Evolutionary conservation across 1,140 invertebrate genomes (phyloP).

Genomic region (Ostrea denselamellosa): DNA sequence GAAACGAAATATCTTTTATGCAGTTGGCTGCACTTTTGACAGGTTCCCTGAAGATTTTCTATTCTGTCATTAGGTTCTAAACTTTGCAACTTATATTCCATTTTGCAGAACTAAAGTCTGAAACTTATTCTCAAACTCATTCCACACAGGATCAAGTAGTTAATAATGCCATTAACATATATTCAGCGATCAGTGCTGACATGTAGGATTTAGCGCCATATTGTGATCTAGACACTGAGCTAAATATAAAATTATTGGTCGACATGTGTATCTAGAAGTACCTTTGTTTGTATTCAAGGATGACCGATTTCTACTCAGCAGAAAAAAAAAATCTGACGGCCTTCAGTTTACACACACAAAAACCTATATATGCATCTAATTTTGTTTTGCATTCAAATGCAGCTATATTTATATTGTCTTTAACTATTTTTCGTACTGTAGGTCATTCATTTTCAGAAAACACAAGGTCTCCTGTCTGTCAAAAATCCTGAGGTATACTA

Average conservation of each 20-base stretch:
- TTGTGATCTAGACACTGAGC: constrained; percentile 10
- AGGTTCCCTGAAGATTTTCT: not conserved
- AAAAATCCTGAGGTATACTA: not conserved
- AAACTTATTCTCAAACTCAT: not conserved
- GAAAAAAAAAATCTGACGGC: not conserved
- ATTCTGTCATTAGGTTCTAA: not conserved
- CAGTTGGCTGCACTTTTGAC: not conserved
- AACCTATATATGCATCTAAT: not conserved
- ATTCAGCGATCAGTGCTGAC: not conserved
- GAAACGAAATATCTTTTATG: not conserved
- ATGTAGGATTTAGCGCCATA: constrained; percentile 20
- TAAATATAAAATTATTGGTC: constrained; percentile 30
- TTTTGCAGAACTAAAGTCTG: not conserved
- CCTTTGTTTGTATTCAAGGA: not conserved
- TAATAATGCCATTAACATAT: not conserved
- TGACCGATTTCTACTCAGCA: constrained; percentile 8
- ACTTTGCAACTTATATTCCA: not conserved
- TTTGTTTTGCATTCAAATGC: not conserved
- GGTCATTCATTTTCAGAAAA: constrained; percentile 20
- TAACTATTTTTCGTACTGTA: not conserved
- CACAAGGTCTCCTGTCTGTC: constrained; percentile 10
- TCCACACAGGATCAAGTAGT: not conserved
- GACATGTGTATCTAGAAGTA: not conserved
- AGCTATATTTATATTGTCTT: not conserved
- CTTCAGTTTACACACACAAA: not conserved